Evolutionary conservation across 2,113 vertebrate species (phyloP).

Genomic region (Mustelus asterias): DNA sequence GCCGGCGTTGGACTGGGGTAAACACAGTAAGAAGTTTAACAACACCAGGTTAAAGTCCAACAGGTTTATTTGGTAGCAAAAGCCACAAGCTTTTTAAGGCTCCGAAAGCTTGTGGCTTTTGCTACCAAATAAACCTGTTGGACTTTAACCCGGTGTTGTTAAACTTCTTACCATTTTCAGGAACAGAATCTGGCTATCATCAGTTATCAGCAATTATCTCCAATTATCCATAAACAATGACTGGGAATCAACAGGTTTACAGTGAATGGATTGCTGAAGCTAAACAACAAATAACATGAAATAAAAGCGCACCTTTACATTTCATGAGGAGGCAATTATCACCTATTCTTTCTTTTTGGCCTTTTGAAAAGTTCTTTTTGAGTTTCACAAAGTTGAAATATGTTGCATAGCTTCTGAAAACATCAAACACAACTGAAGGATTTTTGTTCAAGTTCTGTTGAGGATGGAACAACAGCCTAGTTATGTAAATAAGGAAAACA

Average conservation of each 20-base stretch:
- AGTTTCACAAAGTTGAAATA: neutral
- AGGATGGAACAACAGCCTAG: neutral
- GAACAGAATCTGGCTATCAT: neutral
- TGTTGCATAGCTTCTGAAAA: neutral
- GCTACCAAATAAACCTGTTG: no score
- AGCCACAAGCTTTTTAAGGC: no score
- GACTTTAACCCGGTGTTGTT: no score
- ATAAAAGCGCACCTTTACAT: neutral
- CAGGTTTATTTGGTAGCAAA: no score
- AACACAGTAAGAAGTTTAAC: no score
- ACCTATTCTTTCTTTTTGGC: neutral
- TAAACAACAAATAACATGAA: neutral
- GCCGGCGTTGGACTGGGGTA: no score
- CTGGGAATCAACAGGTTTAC: neutral
- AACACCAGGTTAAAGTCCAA: no score
- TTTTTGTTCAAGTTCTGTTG: neutral
- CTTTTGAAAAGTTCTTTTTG: neutral
- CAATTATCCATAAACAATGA: neutral
- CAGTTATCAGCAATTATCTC: neutral
- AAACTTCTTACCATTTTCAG: neutral
- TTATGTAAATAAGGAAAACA: neutral
- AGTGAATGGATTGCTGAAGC: neutral
- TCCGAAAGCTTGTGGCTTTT: no score
- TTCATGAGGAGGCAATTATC: neutral
- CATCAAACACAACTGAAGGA: neutral